Conservation (phyloP, 2,113 vertebrate genomes). For the Camelus dromedarius region DNA sequence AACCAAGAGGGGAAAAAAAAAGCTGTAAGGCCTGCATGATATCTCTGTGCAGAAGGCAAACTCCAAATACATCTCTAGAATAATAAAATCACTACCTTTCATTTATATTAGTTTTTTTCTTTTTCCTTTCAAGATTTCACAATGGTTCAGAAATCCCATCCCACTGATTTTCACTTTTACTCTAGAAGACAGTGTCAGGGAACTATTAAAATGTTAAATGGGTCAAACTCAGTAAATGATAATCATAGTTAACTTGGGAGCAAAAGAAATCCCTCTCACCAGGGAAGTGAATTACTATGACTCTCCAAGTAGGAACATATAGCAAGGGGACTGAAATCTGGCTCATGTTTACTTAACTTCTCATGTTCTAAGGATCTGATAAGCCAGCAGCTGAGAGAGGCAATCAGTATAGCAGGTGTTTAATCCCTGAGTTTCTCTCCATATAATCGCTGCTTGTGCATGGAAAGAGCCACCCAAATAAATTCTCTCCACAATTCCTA, state of each 20-base stretch:
- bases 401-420: background rate
- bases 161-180: background rate
- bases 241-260: background rate
- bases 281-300: background rate
- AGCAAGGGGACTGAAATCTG: background rate
- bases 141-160: background rate
- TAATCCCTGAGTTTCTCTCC: background rate
- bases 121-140: constrained; percentile 18
- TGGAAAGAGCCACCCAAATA: background rate
- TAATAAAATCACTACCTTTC: constrained; percentile 39
- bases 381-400: background rate
- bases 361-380: background rate
- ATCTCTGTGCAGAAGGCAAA: background rate
- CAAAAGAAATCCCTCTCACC: background rate
- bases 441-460: background rate
- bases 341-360: background rate
- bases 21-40: background rate
- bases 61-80: background rate
- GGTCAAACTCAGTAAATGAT: background rate
- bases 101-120: background rate
- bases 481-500: background rate
- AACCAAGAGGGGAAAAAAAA: background rate
- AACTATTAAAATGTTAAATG: constrained; percentile 2
- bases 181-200: background rate
- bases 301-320: background rate